phyloP scores from a whole-genome alignment of 2,797 vertebrate species.

The Yasuhikotakia modesta region DNA sequence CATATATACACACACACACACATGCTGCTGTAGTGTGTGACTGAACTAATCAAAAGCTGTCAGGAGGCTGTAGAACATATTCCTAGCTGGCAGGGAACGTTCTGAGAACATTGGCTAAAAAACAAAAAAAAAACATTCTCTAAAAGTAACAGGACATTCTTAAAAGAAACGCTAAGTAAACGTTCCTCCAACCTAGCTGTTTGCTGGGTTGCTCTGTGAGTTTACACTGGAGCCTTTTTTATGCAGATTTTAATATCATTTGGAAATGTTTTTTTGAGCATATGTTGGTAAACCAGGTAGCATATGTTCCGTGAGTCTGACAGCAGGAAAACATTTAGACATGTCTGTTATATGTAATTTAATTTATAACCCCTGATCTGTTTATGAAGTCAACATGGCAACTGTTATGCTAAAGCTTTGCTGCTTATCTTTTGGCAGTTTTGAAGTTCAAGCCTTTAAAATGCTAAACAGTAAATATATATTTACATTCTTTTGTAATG shows the following conservation, averaged over 20 bases:
- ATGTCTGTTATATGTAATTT: not conserved
- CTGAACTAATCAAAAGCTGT: not conserved
- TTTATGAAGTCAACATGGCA: not conserved
- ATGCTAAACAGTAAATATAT: not conserved
- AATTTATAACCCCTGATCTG: not conserved
- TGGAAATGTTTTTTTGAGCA: constrained; percentile 2
- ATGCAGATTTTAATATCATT: constrained; percentile 3
- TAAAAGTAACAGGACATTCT: no score
- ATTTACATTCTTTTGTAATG: not conserved
- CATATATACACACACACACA: not conserved
- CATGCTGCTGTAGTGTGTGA: not conserved
- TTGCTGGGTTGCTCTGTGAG: not conserved
- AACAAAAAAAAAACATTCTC: no score
- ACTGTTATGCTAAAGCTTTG: not conserved
- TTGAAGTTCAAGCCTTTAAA: not conserved
- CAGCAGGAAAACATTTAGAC: constrained; percentile 6
- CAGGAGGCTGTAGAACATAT: not conserved
- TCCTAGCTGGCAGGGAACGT: no score
- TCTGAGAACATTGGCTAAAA: no score
- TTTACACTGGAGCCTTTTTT: constrained; percentile 21
- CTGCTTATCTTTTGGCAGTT: no score
- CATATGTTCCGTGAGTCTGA: constrained; percentile 6
- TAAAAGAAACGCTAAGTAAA: no score
- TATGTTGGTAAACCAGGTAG: constrained; percentile 18
- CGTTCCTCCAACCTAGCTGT: no score